Evolutionary conservation across 2,888 invertebrate genomes (phyloP).

Genomic region (Sarcophaga subvicina): DNA sequence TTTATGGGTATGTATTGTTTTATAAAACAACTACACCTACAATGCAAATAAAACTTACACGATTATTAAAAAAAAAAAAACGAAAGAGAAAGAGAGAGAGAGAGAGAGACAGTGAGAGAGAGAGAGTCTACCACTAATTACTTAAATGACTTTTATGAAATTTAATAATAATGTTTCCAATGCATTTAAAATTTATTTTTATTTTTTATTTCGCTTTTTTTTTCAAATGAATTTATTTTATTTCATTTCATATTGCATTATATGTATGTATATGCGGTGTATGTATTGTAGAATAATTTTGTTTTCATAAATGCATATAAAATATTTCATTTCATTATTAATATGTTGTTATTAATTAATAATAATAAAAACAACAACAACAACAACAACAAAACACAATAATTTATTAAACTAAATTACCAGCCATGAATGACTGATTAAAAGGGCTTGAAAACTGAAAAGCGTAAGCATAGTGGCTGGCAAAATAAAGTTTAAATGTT

Average conservation of each 20-base stretch:
- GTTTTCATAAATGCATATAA: background rate
- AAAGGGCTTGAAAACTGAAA: background rate
- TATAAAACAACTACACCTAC: too few relatives aligned
- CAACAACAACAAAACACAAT: background rate
- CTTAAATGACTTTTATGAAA: constrained; percentile 61
- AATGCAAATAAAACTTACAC: too few relatives aligned
- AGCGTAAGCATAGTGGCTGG: background rate
- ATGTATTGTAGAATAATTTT: background rate
- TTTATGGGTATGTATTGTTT: too few relatives aligned
- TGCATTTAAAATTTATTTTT: too few relatives aligned
- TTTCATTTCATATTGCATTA: too few relatives aligned
- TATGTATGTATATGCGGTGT: too few relatives aligned
- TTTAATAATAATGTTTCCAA: background rate
- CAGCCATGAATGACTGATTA: background rate
- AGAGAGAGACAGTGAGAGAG: background rate
- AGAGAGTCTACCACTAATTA: constrained; percentile 53
- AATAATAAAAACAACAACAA: constrained; percentile 6
- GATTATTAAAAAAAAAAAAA: too few relatives aligned
- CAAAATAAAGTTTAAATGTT: too few relatives aligned
- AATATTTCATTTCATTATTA: constrained; percentile 11
- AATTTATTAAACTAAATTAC: background rate
- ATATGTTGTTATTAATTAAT: constrained; percentile 47
- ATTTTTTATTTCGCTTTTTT: too few relatives aligned
- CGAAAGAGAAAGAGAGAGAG: too few relatives aligned
- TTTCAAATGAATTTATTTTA: too few relatives aligned